These are phyloP conservation scores for Tuberolachnus salignus DNA, from an alignment of 2,888 invertebrate species.

Conservation along the genomic window DNA sequence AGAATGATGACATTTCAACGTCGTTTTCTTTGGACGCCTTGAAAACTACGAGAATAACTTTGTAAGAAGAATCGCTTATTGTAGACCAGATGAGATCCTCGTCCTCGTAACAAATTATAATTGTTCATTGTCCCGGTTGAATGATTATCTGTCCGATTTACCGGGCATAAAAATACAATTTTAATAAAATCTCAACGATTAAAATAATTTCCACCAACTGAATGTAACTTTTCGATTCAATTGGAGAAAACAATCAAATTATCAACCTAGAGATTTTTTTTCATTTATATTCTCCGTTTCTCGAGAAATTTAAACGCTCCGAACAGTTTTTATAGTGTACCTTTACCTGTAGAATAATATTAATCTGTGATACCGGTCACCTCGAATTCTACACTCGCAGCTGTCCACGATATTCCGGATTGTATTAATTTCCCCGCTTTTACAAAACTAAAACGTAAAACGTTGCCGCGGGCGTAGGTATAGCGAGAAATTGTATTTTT, in stretches of 20 bases:
- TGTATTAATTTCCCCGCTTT: no score
- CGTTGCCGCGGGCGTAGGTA: no score
- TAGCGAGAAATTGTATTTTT: no score
- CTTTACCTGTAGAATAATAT: no score
- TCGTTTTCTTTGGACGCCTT: conserved; percentile 31
- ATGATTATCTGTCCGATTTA: conserved; percentile 27
- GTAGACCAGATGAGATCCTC: conserved; percentile 29
- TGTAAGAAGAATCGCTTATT: conserved; percentile 28
- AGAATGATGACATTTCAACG: conserved; percentile 54
- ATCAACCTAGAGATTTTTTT: no score
- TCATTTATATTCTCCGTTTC: no score
- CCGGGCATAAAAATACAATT: neutral
- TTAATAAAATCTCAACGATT: conserved; percentile 1
- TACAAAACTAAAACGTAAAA: no score
- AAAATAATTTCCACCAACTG: neutral
- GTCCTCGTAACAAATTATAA: conserved; percentile 18
- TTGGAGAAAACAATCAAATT: neutral
- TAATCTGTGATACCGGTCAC: no score
- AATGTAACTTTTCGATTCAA: neutral
- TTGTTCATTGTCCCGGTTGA: conserved; percentile 35
- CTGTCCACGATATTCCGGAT: no score
- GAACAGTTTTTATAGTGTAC: no score
- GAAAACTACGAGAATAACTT: conserved; percentile 15
- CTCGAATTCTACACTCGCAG: no score
- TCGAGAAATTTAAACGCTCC: no score